A percentile compares a stretch with the other conserved stretches of the same genome.
Evolutionary conservation across 2,888 invertebrate genomes (phyloP).

Genomic region (Zhuqinia jingwanae): DNA sequence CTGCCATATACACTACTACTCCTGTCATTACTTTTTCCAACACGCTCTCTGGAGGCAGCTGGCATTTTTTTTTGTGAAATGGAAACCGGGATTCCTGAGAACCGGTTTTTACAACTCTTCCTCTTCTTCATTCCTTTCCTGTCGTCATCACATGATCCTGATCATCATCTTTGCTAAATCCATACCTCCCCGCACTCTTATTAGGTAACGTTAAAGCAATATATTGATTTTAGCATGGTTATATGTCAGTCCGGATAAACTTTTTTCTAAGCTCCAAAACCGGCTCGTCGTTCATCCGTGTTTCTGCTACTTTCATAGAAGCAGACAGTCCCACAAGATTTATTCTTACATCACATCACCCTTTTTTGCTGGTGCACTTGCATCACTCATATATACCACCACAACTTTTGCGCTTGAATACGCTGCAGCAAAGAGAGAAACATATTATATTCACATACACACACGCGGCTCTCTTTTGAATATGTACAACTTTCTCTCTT

Average conservation of each 20-base stretch:
- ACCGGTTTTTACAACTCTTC: constrained; percentile 63
- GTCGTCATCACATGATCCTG: constrained; percentile 45
- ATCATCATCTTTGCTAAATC: background rate
- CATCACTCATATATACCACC: background rate
- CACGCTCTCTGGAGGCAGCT: constrained; percentile 63
- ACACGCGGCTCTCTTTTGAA: no score
- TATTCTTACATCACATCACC: constrained; percentile 20
- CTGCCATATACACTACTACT: background rate
- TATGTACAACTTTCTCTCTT: no score
- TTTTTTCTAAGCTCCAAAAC: no score
- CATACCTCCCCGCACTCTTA: no score
- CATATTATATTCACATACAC: no score
- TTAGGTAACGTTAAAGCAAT: no score
- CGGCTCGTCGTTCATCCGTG: no score
- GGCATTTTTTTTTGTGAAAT: constrained; percentile 59
- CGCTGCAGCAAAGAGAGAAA: constrained; percentile 5
- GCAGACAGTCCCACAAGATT: no score
- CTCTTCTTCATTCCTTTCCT: constrained; percentile 52
- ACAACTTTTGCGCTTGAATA: background rate
- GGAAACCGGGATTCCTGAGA: constrained; percentile 66
- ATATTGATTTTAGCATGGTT: no score
- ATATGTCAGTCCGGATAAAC: no score
- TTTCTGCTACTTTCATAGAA: no score
- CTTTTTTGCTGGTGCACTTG: background rate
- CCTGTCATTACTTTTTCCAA: constrained; percentile 28